Base-by-base conservation (phyloP, 2,113 vertebrate genomes). In the Axis porcinus region DNA sequence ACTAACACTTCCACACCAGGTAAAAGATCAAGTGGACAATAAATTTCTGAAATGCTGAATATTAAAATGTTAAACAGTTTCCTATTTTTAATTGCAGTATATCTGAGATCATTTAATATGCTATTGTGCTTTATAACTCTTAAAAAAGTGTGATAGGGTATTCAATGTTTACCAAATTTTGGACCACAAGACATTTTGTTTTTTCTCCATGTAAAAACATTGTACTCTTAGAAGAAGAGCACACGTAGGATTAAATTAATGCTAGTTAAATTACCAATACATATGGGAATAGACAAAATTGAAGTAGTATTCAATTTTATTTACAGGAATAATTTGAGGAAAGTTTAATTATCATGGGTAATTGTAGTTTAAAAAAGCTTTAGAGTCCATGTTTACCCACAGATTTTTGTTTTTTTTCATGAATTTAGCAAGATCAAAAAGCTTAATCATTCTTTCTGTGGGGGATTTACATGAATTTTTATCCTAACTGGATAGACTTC, bases 231-330 rank as follows among this genome's bases (percentile, higher is more conserved):
- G 33, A 95, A 94, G 27, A 27, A 91, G 81, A 92, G n/a, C 33
- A 89, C 19, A 84, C 5, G 1, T 67, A 14, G 6, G 28, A 91
- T 90, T 90, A 94, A 97, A 85, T 47, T 86, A 82, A 83, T 89
- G 64, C 16, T 83, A 62, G 74, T 96, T 95, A 95, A 94, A 50
- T 95, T 78, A 94, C 11, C 10, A 82, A 57, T 84, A 94, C 82
- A 19, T 94, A 70, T 57, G 8, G 52, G 25, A 57, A 85, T 81
- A 82, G 50, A 64, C 55, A 76, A 91, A 92, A 81, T 90, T 47
- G 19, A 89, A 91, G 55, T 74, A 47, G 3, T n/a, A 43, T 45
- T 15, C 76, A 47, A 54, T 89, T 89, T 89, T 86, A 89, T 58
- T 95, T 74, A 50, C 13, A 62, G 40, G 25, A 70, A 86, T 45